These are phyloP conservation scores for Darevskia mixta DNA, from an alignment of 2,797 vertebrate genomes.

Conservation along the genomic window DNA sequence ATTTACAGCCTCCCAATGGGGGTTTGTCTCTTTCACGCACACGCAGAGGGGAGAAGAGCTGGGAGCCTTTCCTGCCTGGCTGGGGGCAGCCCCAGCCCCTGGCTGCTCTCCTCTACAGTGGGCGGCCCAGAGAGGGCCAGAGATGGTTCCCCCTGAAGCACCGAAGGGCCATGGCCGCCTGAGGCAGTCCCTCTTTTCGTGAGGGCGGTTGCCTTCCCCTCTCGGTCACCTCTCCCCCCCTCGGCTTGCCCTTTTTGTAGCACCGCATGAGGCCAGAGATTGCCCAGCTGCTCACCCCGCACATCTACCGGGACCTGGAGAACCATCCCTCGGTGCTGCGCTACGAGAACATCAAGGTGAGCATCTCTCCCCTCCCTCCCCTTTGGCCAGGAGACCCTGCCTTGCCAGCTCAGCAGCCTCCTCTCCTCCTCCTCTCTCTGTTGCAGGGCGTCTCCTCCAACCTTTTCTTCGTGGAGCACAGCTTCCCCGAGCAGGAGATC, in stretches of 20 bases:
- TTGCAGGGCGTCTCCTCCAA: conserved; percentile 88
- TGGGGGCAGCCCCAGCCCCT: no score
- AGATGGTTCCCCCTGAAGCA: neutral
- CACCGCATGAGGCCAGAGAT: conserved; percentile 97
- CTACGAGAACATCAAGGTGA: conserved; percentile 92
- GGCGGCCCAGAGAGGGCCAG: no score
- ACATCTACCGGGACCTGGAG: conserved; percentile 90
- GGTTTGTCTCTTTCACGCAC: neutral
- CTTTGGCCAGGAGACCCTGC: neutral
- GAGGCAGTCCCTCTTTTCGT: neutral
- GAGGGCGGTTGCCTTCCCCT: no score
- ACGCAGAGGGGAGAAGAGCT: no score
- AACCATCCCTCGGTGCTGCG: conserved; percentile 92
- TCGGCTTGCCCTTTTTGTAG: conserved; percentile 73
- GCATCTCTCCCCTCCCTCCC: neutral
- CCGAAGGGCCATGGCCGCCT: neutral
- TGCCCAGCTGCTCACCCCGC: conserved; percentile 89
- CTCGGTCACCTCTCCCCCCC: neutral
- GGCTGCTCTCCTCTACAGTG: no score
- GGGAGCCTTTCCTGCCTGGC: no score
- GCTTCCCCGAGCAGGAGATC: conserved; percentile 84
- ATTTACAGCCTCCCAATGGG: neutral
- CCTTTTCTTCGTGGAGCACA: conserved; percentile 92
- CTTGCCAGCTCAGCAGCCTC: neutral
- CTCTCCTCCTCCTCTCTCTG: neutral